These are phyloP conservation scores for Chroicocephalus ridibundus DNA, from an alignment of 2,113 vertebrate genomes.

Conservation along the genomic window DNA sequence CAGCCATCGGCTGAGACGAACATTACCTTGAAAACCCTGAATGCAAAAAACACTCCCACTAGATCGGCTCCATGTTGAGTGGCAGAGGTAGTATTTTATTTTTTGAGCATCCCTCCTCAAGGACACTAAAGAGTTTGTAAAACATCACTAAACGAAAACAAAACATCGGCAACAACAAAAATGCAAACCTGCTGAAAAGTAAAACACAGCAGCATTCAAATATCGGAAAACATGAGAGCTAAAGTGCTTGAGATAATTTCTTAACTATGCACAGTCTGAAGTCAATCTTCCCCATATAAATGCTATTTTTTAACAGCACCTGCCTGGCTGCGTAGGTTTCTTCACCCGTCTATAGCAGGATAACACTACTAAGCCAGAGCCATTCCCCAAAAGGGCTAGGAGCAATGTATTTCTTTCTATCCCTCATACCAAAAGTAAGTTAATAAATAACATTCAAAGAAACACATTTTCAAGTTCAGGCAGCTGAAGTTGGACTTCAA, in stretches of 20 bases:
- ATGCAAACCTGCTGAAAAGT: slow-evolving; percentile 12
- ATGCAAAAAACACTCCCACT: neutral
- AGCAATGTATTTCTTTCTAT: neutral
- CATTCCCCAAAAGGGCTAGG: neutral
- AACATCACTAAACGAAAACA: slow-evolving; percentile 40
- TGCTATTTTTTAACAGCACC: slow-evolving; percentile 24
- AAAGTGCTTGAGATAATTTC: slow-evolving; percentile 66
- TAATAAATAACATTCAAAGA: slow-evolving; percentile 31
- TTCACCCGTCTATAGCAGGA: neutral
- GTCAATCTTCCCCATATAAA: neutral
- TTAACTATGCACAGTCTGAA: slow-evolving; percentile 14
- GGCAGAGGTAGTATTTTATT: slow-evolving; percentile 75
- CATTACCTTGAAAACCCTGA: neutral
- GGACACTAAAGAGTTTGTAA: slow-evolving; percentile 57
- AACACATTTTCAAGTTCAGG: slow-evolving; percentile 23
- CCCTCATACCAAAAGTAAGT: neutral
- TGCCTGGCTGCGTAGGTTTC: slow-evolving; percentile 30
- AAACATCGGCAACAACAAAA: slow-evolving; percentile 41
- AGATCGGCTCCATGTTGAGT: neutral
- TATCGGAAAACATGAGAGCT: slow-evolving; percentile 39
- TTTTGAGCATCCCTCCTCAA: slow-evolving; percentile 63
- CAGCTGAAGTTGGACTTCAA: slow-evolving; percentile 10
- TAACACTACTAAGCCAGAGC: slow-evolving; percentile 2
- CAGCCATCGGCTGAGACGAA: neutral
- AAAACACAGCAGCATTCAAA: slow-evolving; percentile 60